Evolutionary conservation across 2,888 invertebrate species (phyloP).

Genomic region (Microctonus brassicae): DNA sequence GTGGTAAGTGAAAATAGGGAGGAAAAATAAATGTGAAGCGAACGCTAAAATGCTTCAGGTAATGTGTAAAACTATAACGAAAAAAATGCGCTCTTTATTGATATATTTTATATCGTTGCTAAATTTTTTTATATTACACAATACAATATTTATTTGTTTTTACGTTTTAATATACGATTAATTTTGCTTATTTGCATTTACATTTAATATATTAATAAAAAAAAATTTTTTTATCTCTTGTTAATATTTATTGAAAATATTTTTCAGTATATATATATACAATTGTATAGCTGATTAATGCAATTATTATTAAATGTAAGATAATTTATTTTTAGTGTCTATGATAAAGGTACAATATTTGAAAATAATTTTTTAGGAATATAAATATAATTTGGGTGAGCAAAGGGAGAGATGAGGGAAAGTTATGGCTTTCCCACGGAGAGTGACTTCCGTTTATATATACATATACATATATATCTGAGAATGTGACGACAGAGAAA

Average conservation of each 20-base stretch:
- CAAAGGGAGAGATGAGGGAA: not conserved
- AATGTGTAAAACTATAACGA: slow-evolving; percentile 15
- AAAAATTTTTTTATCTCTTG: too few relatives aligned
- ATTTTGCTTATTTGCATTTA: too few relatives aligned
- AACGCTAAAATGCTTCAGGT: slow-evolving; percentile 31
- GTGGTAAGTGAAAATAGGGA: slow-evolving; percentile 6
- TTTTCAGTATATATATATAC: too few relatives aligned
- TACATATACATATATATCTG: slow-evolving; percentile 38
- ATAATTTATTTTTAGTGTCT: too few relatives aligned
- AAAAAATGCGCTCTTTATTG: not conserved
- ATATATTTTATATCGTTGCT: not conserved
- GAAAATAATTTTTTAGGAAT: not conserved
- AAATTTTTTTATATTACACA: too few relatives aligned
- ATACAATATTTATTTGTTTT: too few relatives aligned
- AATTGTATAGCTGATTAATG: too few relatives aligned
- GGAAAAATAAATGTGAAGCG: slow-evolving; percentile 24
- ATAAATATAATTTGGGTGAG: too few relatives aligned
- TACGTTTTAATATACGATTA: too few relatives aligned
- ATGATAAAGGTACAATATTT: not conserved
- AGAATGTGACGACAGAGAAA: slow-evolving; percentile 27
- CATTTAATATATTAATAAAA: too few relatives aligned
- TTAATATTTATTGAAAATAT: too few relatives aligned
- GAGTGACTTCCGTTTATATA: slow-evolving; percentile 46
- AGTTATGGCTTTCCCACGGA: slow-evolving; percentile 26
- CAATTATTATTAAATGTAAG: too few relatives aligned